Evolutionary conservation across 2,797 vertebrate species (phyloP), one percentile per base, ranked within the genome.

Genomic region (Danio choprae): DNA sequence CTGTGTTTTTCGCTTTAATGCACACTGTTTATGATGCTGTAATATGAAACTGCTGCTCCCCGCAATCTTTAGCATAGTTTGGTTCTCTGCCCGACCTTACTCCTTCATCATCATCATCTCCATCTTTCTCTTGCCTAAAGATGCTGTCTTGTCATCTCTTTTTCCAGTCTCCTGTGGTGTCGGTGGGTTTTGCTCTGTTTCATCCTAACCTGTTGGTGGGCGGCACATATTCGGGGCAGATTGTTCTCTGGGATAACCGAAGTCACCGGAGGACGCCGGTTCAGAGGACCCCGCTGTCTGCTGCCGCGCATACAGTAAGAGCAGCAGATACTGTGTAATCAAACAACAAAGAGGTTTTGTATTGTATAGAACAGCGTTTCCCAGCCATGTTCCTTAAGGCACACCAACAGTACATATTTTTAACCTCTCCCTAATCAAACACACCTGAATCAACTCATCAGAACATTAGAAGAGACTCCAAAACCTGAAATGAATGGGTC

Each of bases 221-320:
- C 68, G 98, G 98, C 58, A 98, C 97, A 0, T 98, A 99, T 86
- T 99, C 97, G 0, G 97, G 98, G 68, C 97, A 99, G 90, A 98
- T 99, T 16, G 97, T 98, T 73, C 86, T 99, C 81, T 99, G 98
- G 98, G 98, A 99, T 89, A 98, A 99, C 86, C 96, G 98, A 86
- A 98, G 97, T 64, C 97, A 99, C 90, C 92, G 97, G 22, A 95
- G 97, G 86, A 99, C 97, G 0, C 98, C 98, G 0, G 97, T 98
- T 79, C 97, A 98, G 91, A 94, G 98, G 86, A 98, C 98, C 0
- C 98, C 97, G 0, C 94, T 98, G 60, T 99, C 97, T 80, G 98
- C 98, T 76, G 97, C 96, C 77, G 97, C 97, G 12, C 97, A 98
- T 89, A 99, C 97, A 59, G 97, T 99, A 83, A 86, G 80, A 55